Conservation (phyloP, 1,140 invertebrate genomes). For the Euura saliciscinereae region DNA sequence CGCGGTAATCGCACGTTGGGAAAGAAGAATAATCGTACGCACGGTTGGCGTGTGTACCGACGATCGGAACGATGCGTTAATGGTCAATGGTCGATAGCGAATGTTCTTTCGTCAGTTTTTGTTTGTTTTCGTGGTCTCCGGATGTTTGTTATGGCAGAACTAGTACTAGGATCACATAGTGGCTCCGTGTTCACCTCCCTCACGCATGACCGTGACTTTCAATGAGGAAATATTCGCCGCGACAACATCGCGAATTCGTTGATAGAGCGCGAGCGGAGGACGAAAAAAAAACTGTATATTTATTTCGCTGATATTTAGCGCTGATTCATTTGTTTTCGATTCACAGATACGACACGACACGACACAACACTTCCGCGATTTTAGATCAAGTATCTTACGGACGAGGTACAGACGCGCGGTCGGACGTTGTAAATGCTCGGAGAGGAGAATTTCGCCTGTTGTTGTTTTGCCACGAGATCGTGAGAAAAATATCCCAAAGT, state of each 20-base stretch:
- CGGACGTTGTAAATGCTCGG: not conserved
- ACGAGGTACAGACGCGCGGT: too few species aligned
- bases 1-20: not conserved
- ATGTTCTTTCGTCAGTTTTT: not conserved
- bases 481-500: constrained; percentile 39
- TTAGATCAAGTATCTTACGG: too few species aligned
- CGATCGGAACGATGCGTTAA: not conserved
- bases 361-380: not conserved
- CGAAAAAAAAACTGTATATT: not conserved
- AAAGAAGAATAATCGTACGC: not conserved
- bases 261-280: not conserved
- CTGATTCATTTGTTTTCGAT: not conserved
- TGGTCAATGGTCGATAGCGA: not conserved
- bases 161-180: constrained; percentile 19
- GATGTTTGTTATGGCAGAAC: not conserved
- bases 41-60: not conserved
- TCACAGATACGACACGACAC: not conserved
- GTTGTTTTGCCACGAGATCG: constrained; percentile 47
- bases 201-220: constrained; percentile 39
- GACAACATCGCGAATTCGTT: constrained; percentile 28
- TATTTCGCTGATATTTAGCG: constrained; percentile 11
- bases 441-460: constrained; percentile 31
- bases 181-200: constrained; percentile 16
- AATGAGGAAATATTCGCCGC: constrained; percentile 35
- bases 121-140: not conserved